phyloP scores from a whole-genome alignment of 2,113 vertebrate genomes.

The Megaptera novaeangliae region DNA sequence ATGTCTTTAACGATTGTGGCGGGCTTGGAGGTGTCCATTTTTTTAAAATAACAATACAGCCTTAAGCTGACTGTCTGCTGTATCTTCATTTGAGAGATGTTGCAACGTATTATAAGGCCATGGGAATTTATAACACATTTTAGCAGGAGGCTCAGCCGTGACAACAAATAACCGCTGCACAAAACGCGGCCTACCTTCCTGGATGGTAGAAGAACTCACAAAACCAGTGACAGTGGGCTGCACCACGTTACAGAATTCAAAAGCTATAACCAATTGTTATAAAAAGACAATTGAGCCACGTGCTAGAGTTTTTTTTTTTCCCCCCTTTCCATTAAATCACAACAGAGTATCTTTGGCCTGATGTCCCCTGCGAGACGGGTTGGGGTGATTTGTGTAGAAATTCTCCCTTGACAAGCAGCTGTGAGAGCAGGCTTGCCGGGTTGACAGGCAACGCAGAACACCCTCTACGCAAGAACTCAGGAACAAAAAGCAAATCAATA shows the following conservation, averaged over 20 bases:
- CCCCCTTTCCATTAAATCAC: conserved; percentile 72
- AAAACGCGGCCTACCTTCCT: conserved; percentile 16
- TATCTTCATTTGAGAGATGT: background rate
- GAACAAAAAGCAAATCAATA: conserved; percentile 70
- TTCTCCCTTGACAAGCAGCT: conserved; percentile 78
- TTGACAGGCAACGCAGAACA: conserved; percentile 60
- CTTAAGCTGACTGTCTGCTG: background rate
- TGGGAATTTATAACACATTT: background rate
- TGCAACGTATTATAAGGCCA: background rate
- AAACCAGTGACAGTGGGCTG: conserved; percentile 22
- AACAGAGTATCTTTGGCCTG: conserved; percentile 71
- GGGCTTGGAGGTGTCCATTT: background rate
- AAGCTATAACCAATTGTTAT: conserved; percentile 61
- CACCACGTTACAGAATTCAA: background rate
- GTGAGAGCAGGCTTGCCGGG: conserved; percentile 62
- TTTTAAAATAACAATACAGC: background rate
- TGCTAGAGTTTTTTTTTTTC: background rate
- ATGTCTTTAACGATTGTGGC: background rate
- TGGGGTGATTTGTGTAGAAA: conserved; percentile 73
- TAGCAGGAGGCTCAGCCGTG: background rate
- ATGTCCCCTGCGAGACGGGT: conserved; percentile 74
- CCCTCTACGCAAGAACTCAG: conserved; percentile 53
- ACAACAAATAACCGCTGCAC: background rate
- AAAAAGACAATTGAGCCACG: conserved; percentile 64
- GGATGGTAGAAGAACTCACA: background rate